A percentile compares a stretch with the other conserved stretches of the same genome.
Evolutionary conservation across 2,113 vertebrate genomes (phyloP).

Genomic region (Atlantisia rogersi): DNA sequence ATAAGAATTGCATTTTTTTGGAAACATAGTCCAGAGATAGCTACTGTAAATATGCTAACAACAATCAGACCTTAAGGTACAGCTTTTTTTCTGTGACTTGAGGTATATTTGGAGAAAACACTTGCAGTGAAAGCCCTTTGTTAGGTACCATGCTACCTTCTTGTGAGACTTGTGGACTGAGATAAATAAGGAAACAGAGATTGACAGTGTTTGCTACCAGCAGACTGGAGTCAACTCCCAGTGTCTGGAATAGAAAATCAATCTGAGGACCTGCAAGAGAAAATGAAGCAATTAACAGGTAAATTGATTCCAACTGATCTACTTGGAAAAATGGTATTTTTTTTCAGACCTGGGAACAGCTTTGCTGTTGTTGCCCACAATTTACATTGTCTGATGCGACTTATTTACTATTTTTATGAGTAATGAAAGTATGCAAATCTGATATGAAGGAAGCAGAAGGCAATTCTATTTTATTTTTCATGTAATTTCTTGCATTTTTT

Average conservation of each 20-base stretch:
- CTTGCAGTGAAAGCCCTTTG: background rate
- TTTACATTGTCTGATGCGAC: background rate
- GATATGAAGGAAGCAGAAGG: background rate
- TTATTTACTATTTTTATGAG: background rate
- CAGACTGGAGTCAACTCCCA: background rate
- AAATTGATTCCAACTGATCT: slow-evolving; percentile 47
- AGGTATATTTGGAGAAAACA: background rate
- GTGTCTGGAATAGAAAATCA: slow-evolving; percentile 37
- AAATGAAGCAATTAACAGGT: slow-evolving; percentile 44
- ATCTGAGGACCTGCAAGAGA: background rate
- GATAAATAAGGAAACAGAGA: background rate
- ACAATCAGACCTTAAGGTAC: background rate
- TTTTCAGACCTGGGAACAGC: background rate
- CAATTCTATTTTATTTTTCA: background rate
- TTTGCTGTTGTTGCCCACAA: background rate
- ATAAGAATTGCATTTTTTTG: background rate
- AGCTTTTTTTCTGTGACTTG: background rate
- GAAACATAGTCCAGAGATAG: background rate
- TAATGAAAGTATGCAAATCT: background rate
- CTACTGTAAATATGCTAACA: background rate
- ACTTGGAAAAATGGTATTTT: background rate
- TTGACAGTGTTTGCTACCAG: background rate
- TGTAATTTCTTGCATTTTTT: background rate
- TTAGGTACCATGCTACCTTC: background rate
- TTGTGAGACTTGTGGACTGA: background rate